A percentile compares a stretch with the other conserved stretches of the same genome.
These are phyloP conservation scores for Microplitis mediator DNA, from an alignment of 1,140 invertebrate genomes.

Conservation along the genomic window DNA sequence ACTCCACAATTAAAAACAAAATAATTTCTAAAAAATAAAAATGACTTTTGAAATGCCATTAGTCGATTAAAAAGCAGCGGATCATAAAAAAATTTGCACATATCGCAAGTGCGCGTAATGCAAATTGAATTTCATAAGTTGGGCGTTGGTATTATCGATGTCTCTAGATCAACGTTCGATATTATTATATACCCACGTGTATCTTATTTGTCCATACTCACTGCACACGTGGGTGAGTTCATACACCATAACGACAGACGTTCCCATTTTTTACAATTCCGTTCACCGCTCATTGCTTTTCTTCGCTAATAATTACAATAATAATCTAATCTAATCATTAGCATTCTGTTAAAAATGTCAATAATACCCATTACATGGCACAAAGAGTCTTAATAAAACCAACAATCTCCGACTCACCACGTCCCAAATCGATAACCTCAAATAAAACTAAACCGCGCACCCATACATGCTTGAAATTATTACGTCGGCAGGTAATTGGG, in stretches of 20 bases:
- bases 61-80: too few species aligned
- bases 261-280: slow-evolving; percentile 11
- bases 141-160: slow-evolving; percentile 37
- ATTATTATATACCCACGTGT: slow-evolving; percentile 28
- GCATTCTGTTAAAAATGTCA: slow-evolving; percentile 1
- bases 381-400: too few species aligned
- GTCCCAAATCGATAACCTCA: slow-evolving; percentile 30
- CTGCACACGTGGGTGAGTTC: slow-evolving; percentile 10
- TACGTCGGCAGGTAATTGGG: slow-evolving; percentile 33
- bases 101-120: slow-evolving; percentile 26
- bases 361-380: background rate
- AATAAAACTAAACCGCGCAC: slow-evolving; percentile 19
- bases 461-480: slow-evolving; percentile 25
- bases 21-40: too few species aligned
- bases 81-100: too few species aligned
- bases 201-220: slow-evolving; percentile 10
- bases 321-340: slow-evolving; percentile 14
- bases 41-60: too few species aligned
- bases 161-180: slow-evolving; percentile 20
- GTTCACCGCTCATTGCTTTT: background rate
- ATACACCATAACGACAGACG: background rate
- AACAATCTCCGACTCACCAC: background rate
- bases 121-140: slow-evolving; percentile 41
- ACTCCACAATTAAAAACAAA: too few species aligned
- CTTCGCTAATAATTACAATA: slow-evolving; percentile 7